phyloP scores from a whole-genome alignment of 2,888 invertebrate genomes.

The Drosophila stalkeri region DNA sequence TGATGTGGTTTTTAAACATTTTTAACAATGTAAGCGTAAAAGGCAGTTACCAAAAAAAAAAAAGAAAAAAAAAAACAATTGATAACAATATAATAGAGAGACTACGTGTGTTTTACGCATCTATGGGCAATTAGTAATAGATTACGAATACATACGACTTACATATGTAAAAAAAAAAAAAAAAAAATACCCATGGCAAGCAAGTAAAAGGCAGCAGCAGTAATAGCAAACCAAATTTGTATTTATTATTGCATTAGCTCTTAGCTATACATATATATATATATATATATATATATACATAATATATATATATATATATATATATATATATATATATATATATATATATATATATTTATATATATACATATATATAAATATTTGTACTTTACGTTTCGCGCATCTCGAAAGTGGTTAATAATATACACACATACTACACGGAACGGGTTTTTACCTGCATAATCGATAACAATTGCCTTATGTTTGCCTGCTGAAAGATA shows the following conservation, averaged over 20 bases:
- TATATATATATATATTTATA: slow-evolving; percentile 13
- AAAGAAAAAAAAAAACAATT: slow-evolving; percentile 23
- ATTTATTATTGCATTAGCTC: slow-evolving; percentile 46
- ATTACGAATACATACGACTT: slow-evolving; percentile 52
- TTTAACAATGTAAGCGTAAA: slow-evolving; percentile 72
- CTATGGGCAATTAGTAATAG: slow-evolving; percentile 52
- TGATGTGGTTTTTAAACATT: slow-evolving; percentile 76
- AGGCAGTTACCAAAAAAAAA: slow-evolving; percentile 74
- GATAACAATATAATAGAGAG: slow-evolving; percentile 37
- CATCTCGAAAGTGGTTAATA: slow-evolving; percentile 46
- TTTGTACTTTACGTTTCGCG: slow-evolving; percentile 41
- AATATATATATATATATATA: slow-evolving; percentile 8
- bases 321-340: slow-evolving; percentile 8
- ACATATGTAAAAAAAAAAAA: slow-evolving; percentile 65
- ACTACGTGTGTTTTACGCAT: slow-evolving; percentile 51
- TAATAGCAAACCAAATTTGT: slow-evolving; percentile 42
- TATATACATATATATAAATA: not conserved
- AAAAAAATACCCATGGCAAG: slow-evolving; percentile 45
- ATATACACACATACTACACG: slow-evolving; percentile 13
- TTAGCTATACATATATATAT: slow-evolving; percentile 17
- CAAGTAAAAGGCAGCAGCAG: slow-evolving; percentile 10
- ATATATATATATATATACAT: not conserved
- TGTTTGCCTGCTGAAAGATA: slow-evolving; percentile 49
- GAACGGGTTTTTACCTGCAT: not conserved
- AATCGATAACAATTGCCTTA: slow-evolving; percentile 59